Evolutionary conservation across 2,113 vertebrate genomes (phyloP).

Genomic region (Rhynchomys soricoides): DNA sequence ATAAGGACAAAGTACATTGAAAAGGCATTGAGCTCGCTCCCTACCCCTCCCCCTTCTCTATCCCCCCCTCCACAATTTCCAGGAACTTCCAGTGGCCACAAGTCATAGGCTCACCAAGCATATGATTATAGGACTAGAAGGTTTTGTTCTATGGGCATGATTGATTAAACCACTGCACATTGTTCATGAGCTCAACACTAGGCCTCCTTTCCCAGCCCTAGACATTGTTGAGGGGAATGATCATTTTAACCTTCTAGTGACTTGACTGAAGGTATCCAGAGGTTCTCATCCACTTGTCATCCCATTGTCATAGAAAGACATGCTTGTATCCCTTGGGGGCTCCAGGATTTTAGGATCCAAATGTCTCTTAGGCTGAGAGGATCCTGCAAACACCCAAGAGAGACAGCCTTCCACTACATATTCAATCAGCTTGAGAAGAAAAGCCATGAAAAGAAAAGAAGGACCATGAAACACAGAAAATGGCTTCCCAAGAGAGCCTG

Average conservation of each 20-base stretch:
- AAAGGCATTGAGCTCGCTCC: background rate
- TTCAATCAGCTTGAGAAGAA: background rate
- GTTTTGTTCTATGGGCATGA: background rate
- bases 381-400: background rate
- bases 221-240: background rate
- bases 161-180: background rate
- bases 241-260: background rate
- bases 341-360: background rate
- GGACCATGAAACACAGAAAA: background rate
- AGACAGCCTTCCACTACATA: no score
- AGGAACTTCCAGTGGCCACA: background rate
- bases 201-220: background rate
- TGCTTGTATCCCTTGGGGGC: background rate
- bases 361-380: background rate
- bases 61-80: no score
- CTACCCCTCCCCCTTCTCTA: background rate
- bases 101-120: background rate
- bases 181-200: background rate
- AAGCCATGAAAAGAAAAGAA: background rate
- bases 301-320: background rate
- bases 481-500: background rate
- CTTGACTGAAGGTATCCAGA: background rate
- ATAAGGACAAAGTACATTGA: background rate
- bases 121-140: background rate
- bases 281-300: background rate